A percentile compares a stretch with the other conserved stretches of the same genome.
Evolutionary conservation across 2,888 invertebrate genomes (phyloP).

Genomic region (Cosmorhoe ocellata): DNA sequence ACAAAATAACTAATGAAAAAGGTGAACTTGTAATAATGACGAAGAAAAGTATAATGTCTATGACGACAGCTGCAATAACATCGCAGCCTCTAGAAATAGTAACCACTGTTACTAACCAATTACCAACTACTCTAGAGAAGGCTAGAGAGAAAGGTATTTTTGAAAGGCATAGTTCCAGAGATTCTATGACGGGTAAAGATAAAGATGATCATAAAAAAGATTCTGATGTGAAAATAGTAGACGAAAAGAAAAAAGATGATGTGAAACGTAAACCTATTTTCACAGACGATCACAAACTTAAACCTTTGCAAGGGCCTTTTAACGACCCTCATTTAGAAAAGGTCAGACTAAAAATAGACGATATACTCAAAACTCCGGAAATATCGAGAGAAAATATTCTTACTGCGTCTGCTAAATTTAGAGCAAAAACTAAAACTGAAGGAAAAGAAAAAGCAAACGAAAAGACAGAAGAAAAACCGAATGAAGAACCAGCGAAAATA

Average conservation of each 20-base stretch:
- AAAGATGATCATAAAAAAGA: slow-evolving; percentile 48
- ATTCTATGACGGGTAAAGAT: slow-evolving; percentile 67
- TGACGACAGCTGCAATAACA: slow-evolving; percentile 83
- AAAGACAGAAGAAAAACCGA: slow-evolving; percentile 51
- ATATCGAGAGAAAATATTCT: slow-evolving; percentile 74
- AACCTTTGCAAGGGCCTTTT: slow-evolving; percentile 69
- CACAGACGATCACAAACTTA: slow-evolving; percentile 66
- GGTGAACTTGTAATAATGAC: slow-evolving; percentile 73
- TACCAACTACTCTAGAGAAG: slow-evolving; percentile 74
- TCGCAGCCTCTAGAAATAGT: slow-evolving; percentile 81
- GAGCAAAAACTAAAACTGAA: slow-evolving; percentile 37
- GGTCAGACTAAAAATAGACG: slow-evolving; percentile 75
- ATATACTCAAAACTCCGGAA: slow-evolving; percentile 74
- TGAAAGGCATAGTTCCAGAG: slow-evolving; percentile 72
- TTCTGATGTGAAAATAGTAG: slow-evolving; percentile 34
- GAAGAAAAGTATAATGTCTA: slow-evolving; percentile 78
- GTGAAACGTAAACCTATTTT: slow-evolving; percentile 44
- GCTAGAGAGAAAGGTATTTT: slow-evolving; percentile 77
- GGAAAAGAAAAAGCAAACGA: slow-evolving; percentile 56
- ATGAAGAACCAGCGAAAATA: slow-evolving; percentile 54
- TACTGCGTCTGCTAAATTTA: slow-evolving; percentile 50
- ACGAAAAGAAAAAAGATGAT: slow-evolving; percentile 37
- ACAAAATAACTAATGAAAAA: slow-evolving; percentile 67
- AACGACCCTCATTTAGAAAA: slow-evolving; percentile 77
- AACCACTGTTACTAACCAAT: slow-evolving; percentile 79